Evolutionary conservation across 1,140 invertebrate species (phyloP), one percentile per base, ranked within the genome.

Genomic region (Gonioctena quinquepunctata): DNA sequence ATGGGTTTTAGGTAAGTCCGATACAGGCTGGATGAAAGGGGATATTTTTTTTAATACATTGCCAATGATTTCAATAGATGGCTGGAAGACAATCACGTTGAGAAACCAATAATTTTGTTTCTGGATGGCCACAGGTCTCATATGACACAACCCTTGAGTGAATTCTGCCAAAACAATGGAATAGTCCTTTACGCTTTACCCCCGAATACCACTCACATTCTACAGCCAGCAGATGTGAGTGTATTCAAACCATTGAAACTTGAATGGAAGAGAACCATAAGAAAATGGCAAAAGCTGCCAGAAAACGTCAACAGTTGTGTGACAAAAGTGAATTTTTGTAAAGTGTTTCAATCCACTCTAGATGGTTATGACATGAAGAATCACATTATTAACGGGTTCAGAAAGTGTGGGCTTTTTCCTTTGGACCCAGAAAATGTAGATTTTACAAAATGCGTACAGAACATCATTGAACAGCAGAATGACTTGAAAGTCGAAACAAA

Each of bases 111-210:
- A 33, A 23, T 83, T 8, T 25, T 84, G 13, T 80, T 85, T 22
- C 7, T 54, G 13, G 50, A 54, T 18, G 50, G 50, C 16, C 50
- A 54, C 18, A 18, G 18, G 16, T 54, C 50, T 3, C 50, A 21
- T 54, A 68, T 83, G 52, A 76, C 82, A 2, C 64, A 81, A 18
- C 66, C 78, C 23, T 21, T 82, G n/a, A 80, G 79, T 62, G 57
- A 77, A 52, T 80, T 83, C 66, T 85, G 83, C 69, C 54, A 72
- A 33, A 28, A 80, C 56, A 72, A 82, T 72, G 66, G 66, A 16
- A 83, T 83, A 27, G 77, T 84, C 60, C 64, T 84, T 26, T 80
- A 83, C 42, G 79, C 81, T 16, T 71, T 85, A 8, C 74, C 74
- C 5, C 81, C 83, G 1, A 84, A 66, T 80, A 3, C 83, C 56